phyloP scores from a whole-genome alignment of 2,888 invertebrate species.

The Gymnocheta viridis region DNA sequence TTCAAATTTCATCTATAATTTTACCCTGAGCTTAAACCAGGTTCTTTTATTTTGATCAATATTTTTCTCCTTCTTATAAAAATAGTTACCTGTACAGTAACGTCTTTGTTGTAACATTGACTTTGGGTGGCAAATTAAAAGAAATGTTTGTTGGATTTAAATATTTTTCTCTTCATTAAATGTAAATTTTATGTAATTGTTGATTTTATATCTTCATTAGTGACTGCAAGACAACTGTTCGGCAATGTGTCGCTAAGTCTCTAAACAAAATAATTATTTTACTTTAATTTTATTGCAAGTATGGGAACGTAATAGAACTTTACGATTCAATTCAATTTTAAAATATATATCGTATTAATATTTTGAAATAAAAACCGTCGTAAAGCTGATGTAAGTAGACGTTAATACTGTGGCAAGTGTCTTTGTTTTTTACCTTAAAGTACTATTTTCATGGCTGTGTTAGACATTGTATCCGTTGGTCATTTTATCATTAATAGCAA shows the following conservation, averaged over 20 bases:
- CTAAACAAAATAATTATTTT: slow-evolving; percentile 19
- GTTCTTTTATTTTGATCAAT: not conserved
- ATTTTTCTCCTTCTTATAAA: not conserved
- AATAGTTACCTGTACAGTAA: slow-evolving; percentile 7
- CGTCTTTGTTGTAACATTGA: slow-evolving; percentile 31
- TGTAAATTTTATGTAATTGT: slow-evolving; percentile 38
- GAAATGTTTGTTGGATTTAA: slow-evolving; percentile 44
- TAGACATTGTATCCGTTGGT: too few species aligned
- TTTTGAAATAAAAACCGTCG: too few species aligned
- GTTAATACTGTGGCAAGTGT: too few species aligned
- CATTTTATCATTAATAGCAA: too few species aligned
- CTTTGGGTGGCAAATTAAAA: slow-evolving; percentile 66
- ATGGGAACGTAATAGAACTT: not conserved
- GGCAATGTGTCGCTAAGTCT: not conserved
- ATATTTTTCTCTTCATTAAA: slow-evolving; percentile 57
- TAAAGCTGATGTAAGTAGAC: too few species aligned
- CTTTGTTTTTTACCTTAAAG: too few species aligned
- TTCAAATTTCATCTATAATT: not conserved
- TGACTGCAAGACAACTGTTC: not conserved
- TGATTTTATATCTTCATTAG: slow-evolving; percentile 53
- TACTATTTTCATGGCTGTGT: too few species aligned
- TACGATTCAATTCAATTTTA: too few species aligned
- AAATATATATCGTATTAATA: too few species aligned
- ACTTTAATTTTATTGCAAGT: slow-evolving; percentile 30
- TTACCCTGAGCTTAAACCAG: slow-evolving; percentile 24